phyloP scores from a whole-genome alignment of 1,140 invertebrate genomes.

The Aphelinus certus region DNA sequence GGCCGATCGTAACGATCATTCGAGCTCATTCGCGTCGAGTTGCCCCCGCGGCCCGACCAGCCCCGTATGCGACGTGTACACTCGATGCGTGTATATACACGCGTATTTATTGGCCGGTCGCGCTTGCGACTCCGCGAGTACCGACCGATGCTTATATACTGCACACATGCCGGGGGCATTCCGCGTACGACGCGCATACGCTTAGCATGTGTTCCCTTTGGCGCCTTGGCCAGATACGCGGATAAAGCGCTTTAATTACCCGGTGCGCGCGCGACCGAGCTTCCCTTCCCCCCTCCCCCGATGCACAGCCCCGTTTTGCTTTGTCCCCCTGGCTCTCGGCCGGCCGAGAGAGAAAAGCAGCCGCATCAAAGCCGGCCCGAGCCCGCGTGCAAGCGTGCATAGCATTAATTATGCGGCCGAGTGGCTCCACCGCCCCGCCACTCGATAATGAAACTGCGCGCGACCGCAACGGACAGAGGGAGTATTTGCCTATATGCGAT shows the following conservation, averaged over 20 bases:
- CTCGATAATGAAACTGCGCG: constrained; percentile 23
- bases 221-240: constrained; percentile 16
- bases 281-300: not conserved
- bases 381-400: constrained; percentile 5
- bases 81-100: no score
- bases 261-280: not conserved
- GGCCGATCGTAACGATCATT: no score
- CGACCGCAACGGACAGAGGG: not conserved
- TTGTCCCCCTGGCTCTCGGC: not conserved
- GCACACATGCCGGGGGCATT: no score
- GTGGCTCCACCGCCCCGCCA: not conserved
- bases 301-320: not conserved
- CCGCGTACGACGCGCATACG: no score
- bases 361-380: constrained; percentile 20
- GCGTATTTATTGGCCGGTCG: no score
- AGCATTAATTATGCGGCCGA: constrained; percentile 37
- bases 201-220: not conserved
- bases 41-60: no score
- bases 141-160: no score
- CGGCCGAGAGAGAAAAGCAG: not conserved
- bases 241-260: constrained; percentile 35
- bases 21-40: no score
- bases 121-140: no score
- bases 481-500: constrained; percentile 23
- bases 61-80: no score